Percentiles rank a stretch among this genome's conserved stretches.
These are phyloP conservation scores for Rhineura floridana DNA, from an alignment of 2,113 vertebrate species.

Conservation along the genomic window DNA sequence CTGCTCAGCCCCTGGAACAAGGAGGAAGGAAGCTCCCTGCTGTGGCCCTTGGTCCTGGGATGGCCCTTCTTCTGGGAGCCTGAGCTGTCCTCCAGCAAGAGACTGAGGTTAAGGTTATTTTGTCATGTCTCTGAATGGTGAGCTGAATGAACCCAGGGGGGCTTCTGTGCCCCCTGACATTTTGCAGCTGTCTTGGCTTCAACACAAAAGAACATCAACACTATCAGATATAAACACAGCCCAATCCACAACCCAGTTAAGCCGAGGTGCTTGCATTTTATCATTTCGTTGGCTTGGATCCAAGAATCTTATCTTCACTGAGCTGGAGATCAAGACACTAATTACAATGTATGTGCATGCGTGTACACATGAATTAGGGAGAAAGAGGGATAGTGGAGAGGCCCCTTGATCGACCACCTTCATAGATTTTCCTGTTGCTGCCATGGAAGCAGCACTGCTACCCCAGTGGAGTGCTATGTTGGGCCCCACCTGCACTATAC, in stretches of 20 bases:
- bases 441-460: background rate
- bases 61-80: background rate
- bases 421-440: background rate
- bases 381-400: background rate
- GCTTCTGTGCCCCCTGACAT: background rate
- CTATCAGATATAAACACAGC: background rate
- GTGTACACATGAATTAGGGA: background rate
- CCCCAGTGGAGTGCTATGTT: background rate
- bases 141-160: no score
- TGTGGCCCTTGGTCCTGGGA: background rate
- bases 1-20: background rate
- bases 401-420: background rate
- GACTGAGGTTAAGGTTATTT: background rate
- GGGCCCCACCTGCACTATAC: no score
- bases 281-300: background rate
- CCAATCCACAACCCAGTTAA: background rate
- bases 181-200: background rate
- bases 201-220: background rate
- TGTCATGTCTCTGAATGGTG: background rate
- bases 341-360: background rate
- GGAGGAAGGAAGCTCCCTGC: background rate
- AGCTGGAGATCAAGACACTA: background rate
- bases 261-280: background rate
- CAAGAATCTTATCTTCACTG: background rate
- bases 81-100: background rate